phyloP scores from a whole-genome alignment of 1,140 invertebrate species.

The Nephila pilipes region DNA sequence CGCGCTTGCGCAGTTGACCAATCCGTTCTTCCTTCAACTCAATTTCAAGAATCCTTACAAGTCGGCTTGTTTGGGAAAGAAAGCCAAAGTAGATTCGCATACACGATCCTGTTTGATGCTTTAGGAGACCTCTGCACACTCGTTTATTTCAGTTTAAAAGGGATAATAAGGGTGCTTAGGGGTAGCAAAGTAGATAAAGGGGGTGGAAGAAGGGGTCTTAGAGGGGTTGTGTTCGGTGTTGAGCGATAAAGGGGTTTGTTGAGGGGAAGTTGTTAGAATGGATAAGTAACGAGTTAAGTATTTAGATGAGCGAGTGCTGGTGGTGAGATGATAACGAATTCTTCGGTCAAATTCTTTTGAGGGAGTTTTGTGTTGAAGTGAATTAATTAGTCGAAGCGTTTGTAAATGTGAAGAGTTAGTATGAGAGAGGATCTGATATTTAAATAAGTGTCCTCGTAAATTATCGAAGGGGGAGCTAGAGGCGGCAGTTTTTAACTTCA shows the following conservation, averaged over 20 bases:
- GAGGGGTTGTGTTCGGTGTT: neutral
- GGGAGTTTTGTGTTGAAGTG: neutral
- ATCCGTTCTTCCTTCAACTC: neutral
- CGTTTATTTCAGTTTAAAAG: constrained; percentile 28
- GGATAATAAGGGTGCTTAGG: constrained; percentile 13
- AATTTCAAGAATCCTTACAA: neutral
- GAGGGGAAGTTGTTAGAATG: neutral
- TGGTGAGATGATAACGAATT: neutral
- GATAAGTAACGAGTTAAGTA: neutral
- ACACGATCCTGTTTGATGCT: neutral
- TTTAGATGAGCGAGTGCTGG: constrained; percentile 10
- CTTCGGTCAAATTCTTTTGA: neutral
- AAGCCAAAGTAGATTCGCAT: neutral
- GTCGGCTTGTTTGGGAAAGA: neutral
- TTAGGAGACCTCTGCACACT: neutral
- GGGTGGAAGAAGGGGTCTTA: neutral
- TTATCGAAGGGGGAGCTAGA: too few relatives aligned
- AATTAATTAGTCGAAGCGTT: neutral
- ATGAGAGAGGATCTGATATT: too few relatives aligned
- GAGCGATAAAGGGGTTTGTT: neutral
- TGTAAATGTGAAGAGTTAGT: neutral
- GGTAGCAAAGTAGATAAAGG: neutral
- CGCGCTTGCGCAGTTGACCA: neutral
- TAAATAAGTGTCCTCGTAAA: too few relatives aligned
- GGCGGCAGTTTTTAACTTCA: too few relatives aligned